phyloP scores from a whole-genome alignment of 2,797 vertebrate genomes.

The Lateolabrax maculatus region DNA sequence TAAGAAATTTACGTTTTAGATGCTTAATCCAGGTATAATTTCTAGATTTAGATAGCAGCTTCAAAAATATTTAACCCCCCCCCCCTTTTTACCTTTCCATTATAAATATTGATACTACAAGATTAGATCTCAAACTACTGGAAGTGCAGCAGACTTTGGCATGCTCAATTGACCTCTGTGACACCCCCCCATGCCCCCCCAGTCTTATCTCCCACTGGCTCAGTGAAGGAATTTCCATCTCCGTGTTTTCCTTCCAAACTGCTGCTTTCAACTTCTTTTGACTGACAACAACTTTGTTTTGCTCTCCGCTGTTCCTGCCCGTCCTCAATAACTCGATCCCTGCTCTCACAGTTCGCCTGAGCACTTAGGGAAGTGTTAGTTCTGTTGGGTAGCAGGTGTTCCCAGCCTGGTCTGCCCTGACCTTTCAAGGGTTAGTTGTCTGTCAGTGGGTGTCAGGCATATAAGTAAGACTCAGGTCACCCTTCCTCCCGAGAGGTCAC shows the following conservation, averaged over 20 bases:
- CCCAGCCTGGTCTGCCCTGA: constrained; percentile 81
- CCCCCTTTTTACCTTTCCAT: constrained; percentile 28
- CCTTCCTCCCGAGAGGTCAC: constrained; percentile 89
- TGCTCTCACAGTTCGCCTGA: constrained; percentile 57
- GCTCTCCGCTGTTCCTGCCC: constrained; percentile 41
- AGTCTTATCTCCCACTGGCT: constrained; percentile 38
- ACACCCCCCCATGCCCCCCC: too few species aligned
- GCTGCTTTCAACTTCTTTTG: constrained; percentile 59
- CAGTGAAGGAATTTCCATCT: constrained; percentile 44
- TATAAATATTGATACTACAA: constrained; percentile 18
- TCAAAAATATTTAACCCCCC: constrained; percentile 9
- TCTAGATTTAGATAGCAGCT: constrained; percentile 18
- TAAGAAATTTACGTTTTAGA: constrained; percentile 8
- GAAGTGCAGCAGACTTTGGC: constrained; percentile 11
- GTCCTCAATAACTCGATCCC: constrained; percentile 47
- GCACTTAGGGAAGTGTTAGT: constrained; percentile 67
- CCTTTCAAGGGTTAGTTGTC: constrained; percentile 90
- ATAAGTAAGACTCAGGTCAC: constrained; percentile 89
- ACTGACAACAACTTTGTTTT: constrained; percentile 73
- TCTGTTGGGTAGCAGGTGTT: constrained; percentile 92
- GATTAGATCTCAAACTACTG: constrained; percentile 27
- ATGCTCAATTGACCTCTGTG: constrained; percentile 31
- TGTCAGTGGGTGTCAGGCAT: constrained; percentile 89
- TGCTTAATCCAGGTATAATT: constrained; percentile 8
- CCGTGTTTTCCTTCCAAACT: constrained; percentile 54